These are phyloP conservation scores for Sebastes itinus DNA, from an alignment of 2,797 vertebrate genomes.

Conservation along the genomic window DNA sequence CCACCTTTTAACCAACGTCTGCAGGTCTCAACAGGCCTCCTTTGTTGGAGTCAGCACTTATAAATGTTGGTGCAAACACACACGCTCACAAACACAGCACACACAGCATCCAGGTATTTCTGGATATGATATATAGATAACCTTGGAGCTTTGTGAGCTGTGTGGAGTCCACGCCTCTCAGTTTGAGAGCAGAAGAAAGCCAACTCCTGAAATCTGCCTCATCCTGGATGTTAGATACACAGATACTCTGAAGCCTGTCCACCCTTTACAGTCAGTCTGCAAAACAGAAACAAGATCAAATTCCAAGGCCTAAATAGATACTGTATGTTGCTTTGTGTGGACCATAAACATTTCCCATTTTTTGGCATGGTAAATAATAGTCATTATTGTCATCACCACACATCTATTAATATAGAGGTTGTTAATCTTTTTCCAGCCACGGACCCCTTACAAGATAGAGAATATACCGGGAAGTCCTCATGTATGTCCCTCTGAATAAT, in stretches of 20 bases:
- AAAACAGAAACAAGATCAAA: neutral
- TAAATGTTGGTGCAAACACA: slow-evolving; percentile 8
- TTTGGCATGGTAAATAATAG: accelerated
- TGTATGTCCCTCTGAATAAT: too few species aligned
- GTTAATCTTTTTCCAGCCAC: accelerated
- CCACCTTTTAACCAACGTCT: slow-evolving; percentile 8
- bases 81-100: neutral
- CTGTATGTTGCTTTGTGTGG: neutral
- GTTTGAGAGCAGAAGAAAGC: slow-evolving; percentile 14
- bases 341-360: neutral
- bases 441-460: too few species aligned
- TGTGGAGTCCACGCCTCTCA: slow-evolving; percentile 22
- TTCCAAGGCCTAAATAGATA: neutral
- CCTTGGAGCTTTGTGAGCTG: slow-evolving; percentile 29
- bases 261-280: neutral
- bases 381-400: neutral
- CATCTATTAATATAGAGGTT: too few species aligned
- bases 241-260: neutral
- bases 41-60: slow-evolving; percentile 45
- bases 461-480: too few species aligned
- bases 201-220: slow-evolving; percentile 14
- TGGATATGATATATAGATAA: slow-evolving; percentile 36
- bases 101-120: slow-evolving; percentile 29
- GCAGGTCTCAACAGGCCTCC: slow-evolving; percentile 32
- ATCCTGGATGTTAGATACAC: neutral